Evolutionary conservation across 2,113 vertebrate species (phyloP).

Genomic region (Numenius arquata): DNA sequence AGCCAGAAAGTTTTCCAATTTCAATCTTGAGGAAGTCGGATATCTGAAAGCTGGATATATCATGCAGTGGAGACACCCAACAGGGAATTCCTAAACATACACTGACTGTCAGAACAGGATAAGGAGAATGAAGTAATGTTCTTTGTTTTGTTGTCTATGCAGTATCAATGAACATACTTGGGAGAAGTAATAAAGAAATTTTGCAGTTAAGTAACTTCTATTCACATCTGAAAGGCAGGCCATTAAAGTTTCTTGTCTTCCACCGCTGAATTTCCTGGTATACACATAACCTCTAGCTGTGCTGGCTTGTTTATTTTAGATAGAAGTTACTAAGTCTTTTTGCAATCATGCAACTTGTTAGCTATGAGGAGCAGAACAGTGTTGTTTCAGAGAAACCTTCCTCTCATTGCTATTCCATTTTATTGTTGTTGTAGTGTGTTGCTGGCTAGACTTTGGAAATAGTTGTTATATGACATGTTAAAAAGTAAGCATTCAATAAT

Average conservation of each 20-base stretch:
- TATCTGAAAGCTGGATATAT: not conserved
- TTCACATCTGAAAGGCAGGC: not conserved
- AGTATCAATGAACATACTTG: not conserved
- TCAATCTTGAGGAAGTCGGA: constrained; percentile 6
- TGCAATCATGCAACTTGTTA: not conserved
- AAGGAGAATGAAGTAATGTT: not conserved
- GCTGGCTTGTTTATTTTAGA: not conserved
- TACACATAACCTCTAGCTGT: not conserved
- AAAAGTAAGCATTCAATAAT: not conserved
- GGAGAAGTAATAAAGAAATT: not conserved
- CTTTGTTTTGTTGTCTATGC: not conserved
- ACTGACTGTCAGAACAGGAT: not conserved
- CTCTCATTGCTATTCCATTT: not conserved
- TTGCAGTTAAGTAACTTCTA: not conserved
- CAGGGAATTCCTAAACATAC: not conserved
- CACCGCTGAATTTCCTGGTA: not conserved
- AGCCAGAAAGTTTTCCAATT: constrained; percentile 34
- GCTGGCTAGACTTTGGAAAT: not conserved
- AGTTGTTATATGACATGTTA: not conserved
- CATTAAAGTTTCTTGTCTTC: not conserved
- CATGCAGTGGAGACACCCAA: not conserved
- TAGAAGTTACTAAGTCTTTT: not conserved
- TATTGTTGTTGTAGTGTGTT: not conserved
- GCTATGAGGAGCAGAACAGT: not conserved
- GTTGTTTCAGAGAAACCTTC: not conserved